A percentile compares a stretch with the other conserved stretches of the same genome.
Evolutionary conservation across 2,113 vertebrate genomes (phyloP).

Genomic region (Hucho hucho): DNA sequence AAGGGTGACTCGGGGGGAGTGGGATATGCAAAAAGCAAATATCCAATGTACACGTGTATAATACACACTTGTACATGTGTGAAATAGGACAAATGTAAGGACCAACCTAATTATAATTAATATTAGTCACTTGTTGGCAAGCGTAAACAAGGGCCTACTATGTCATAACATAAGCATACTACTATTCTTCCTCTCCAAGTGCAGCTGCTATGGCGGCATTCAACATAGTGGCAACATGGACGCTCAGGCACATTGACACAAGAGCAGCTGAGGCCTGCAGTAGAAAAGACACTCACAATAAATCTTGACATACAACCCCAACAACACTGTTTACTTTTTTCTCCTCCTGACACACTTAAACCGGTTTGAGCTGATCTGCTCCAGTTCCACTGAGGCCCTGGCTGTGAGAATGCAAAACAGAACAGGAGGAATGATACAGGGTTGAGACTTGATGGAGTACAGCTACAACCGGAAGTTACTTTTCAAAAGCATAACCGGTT

Average conservation of each 20-base stretch:
- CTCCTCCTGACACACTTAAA: not conserved
- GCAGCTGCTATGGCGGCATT: not conserved
- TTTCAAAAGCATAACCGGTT: no score
- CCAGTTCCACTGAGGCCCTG: not conserved
- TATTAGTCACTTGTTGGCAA: no score
- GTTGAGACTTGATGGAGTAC: no score
- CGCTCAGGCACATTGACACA: not conserved
- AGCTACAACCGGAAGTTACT: no score
- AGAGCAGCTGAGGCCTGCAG: not conserved
- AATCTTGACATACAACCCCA: constrained; percentile 20
- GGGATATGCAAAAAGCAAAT: no score
- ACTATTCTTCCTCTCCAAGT: not conserved
- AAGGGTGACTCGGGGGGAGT: no score
- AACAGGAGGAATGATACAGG: not conserved
- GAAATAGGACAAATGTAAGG: no score
- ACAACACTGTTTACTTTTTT: not conserved
- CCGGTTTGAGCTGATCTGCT: constrained; percentile 12
- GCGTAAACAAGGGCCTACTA: not conserved
- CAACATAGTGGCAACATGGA: not conserved
- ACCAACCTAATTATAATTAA: no score
- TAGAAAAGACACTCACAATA: not conserved
- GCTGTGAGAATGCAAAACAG: not conserved
- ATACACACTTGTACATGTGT: no score
- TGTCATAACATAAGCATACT: not conserved
- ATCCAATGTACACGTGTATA: no score